Evolutionary conservation across 2,797 vertebrate species (phyloP).

Genomic region (Chelon labrosus): DNA sequence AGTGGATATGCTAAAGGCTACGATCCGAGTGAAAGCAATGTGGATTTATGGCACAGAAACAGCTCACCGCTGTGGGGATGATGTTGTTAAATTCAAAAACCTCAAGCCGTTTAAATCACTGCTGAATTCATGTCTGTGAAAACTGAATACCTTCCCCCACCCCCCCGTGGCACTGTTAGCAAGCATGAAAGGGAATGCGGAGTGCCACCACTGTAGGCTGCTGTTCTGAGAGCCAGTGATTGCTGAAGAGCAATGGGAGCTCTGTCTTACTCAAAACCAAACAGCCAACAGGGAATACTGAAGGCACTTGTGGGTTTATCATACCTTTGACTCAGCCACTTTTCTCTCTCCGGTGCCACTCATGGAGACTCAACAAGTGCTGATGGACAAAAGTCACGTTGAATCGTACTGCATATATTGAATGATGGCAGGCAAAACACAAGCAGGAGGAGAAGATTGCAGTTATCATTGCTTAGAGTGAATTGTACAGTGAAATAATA

Average conservation of each 20-base stretch:
- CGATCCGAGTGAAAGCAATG: conserved; percentile 22
- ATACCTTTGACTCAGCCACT: conserved; percentile 32
- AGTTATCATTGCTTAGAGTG: background rate
- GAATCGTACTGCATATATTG: conserved; percentile 24
- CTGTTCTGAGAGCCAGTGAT: conserved; percentile 40
- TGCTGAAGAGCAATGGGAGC: conserved; percentile 33
- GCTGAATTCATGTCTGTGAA: conserved; percentile 35
- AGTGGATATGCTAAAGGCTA: conserved; percentile 20
- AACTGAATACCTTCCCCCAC: conserved; percentile 12
- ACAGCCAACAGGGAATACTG: conserved; percentile 33
- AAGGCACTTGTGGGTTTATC: conserved; percentile 46
- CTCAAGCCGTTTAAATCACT: conserved; percentile 41
- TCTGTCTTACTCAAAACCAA: conserved; percentile 38
- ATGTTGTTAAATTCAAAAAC: conserved; percentile 45
- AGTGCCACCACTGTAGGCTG: conserved; percentile 40
- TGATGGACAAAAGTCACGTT: conserved; percentile 12
- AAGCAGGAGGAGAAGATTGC: background rate
- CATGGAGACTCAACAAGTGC: background rate
- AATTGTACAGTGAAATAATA: conserved; percentile 22
- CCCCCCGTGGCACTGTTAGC: conserved; percentile 24
- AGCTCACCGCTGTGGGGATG: conserved; percentile 11
- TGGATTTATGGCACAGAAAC: conserved; percentile 12
- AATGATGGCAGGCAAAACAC: background rate
- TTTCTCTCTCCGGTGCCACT: conserved; percentile 23
- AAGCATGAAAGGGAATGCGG: conserved; percentile 38